These are phyloP conservation scores for Darwinula stevensoni DNA, from an alignment of 2,888 invertebrate genomes.

Conservation along the genomic window DNA sequence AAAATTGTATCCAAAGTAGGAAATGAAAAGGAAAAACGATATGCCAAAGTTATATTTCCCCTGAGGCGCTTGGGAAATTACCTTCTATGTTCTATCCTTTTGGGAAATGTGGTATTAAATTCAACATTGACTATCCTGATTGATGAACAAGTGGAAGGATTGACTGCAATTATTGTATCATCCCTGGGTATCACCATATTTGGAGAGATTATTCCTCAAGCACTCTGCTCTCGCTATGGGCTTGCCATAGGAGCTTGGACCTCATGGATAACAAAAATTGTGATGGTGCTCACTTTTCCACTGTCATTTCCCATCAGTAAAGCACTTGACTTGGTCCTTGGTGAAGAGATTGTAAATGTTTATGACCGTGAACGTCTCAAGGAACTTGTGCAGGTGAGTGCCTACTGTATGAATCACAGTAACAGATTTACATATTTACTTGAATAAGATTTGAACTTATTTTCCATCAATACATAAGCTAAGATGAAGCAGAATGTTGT, in stretches of 20 bases:
- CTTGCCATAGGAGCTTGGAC: constrained; percentile 85
- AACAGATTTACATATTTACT: no score
- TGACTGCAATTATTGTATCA: constrained; percentile 64
- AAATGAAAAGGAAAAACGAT: constrained; percentile 31
- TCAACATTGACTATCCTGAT: constrained; percentile 85
- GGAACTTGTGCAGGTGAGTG: constrained; percentile 59
- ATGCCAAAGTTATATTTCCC: constrained; percentile 60
- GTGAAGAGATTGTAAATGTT: constrained; percentile 89
- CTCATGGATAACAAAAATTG: constrained; percentile 61
- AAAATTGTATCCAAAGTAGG: constrained; percentile 83
- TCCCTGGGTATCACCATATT: constrained; percentile 79
- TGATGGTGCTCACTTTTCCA: constrained; percentile 81
- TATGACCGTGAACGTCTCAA: constrained; percentile 86
- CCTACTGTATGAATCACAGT: no score
- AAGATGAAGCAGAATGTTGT: no score
- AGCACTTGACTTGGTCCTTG: constrained; percentile 59
- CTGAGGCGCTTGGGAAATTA: constrained; percentile 82
- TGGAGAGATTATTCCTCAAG: constrained; percentile 87
- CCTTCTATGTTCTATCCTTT: constrained; percentile 33
- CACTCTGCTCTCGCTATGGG: constrained; percentile 79
- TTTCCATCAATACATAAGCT: no score
- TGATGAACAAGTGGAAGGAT: constrained; percentile 71
- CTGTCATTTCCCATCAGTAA: constrained; percentile 65
- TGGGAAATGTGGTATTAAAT: constrained; percentile 78
- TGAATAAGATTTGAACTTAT: no score